Evolutionary conservation across 2,888 invertebrate species (phyloP).

Genomic region (Melieria picta): DNA sequence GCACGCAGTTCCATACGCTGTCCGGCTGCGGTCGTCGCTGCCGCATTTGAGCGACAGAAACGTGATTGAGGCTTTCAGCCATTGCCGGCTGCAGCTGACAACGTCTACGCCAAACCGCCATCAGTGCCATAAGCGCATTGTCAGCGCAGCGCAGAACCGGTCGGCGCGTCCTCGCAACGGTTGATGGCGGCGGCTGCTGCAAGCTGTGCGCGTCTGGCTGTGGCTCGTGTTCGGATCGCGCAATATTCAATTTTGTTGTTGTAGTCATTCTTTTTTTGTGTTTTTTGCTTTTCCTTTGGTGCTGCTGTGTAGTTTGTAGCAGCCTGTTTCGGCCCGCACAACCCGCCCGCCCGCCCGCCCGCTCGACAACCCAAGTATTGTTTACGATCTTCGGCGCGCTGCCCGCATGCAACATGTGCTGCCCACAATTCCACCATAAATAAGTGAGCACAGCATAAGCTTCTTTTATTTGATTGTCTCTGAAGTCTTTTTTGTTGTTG

Average conservation of each 20-base stretch:
- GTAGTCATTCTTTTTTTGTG: constrained; percentile 1
- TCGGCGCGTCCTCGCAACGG: constrained; percentile 3
- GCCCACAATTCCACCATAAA: constrained; percentile 12
- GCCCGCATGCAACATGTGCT: constrained; percentile 3
- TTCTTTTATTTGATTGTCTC: constrained; percentile 9
- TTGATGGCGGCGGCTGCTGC: not conserved
- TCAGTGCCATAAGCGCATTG: not conserved
- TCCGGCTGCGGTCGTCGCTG: not conserved
- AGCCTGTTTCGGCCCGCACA: not conserved
- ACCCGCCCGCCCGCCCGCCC: too few relatives aligned
- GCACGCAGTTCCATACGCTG: too few relatives aligned
- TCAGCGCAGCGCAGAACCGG: constrained; percentile 14
- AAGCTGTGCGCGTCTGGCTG: constrained; percentile 5
- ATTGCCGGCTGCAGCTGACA: not conserved
- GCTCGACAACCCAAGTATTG: not conserved
- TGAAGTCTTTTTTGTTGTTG: not conserved
- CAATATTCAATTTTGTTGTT: constrained; percentile 27
- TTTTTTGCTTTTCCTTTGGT: not conserved
- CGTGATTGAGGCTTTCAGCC: constrained; percentile 16
- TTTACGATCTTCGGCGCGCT: constrained; percentile 23
- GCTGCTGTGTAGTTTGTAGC: not conserved
- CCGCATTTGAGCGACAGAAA: constrained; percentile 1
- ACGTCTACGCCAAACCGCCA: too few relatives aligned
- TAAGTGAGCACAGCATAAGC: constrained; percentile 25
- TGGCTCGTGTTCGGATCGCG: constrained; percentile 37